Evolutionary conservation across 2,797 vertebrate genomes (phyloP), one percentile per base, ranked within the genome.

Genomic region (Tolypeutes matacus): DNA sequence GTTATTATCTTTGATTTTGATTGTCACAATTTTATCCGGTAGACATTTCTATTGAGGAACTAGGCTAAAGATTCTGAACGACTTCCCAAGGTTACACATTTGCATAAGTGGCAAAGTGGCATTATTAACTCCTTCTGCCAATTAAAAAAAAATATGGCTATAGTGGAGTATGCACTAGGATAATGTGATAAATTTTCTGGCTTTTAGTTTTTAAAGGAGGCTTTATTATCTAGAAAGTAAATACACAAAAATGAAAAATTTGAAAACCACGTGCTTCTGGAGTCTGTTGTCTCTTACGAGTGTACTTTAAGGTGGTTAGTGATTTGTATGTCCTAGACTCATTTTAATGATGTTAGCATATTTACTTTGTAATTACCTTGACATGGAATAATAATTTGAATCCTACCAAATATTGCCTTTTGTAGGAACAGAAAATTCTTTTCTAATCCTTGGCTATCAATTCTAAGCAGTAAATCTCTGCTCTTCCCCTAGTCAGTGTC

Each of bases 221-320:
- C 89, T 91, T 89, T 96, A 69, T 77, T 94, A 95, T 93, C 51
- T 95, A 83, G 46, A 86, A 87, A 91, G 78, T 88, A 31, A 93
- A 64, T 84, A 62, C 64, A 27, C 31, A 83, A 72, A 60, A 95
- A 85, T 36, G 23, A 12, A 65, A 96, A 94, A 46, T 27, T 78
- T 93, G 58, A 95, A 96, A 95, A 85, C 73, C 65, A 81, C 70
- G 81, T 96, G 72, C 78, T 96, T 94, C 56, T 51, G 85, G 53
- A 89, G 65, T 91, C 72, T 94, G 53, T 93, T 97, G 49, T 89
- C 29, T 95, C 70, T 91, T 91, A 88, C 62, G 80, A 92, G 34
- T 95, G 20, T 72, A 85, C 46, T 94, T 94, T 29, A 95, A 78
- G 39, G 64, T 94, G 39, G 31, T 91, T 89, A 88, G 64, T 96